Evolutionary conservation across 92 coral and sea anemone genomes (phyloP).

Genomic region (Ricordea florida): DNA sequence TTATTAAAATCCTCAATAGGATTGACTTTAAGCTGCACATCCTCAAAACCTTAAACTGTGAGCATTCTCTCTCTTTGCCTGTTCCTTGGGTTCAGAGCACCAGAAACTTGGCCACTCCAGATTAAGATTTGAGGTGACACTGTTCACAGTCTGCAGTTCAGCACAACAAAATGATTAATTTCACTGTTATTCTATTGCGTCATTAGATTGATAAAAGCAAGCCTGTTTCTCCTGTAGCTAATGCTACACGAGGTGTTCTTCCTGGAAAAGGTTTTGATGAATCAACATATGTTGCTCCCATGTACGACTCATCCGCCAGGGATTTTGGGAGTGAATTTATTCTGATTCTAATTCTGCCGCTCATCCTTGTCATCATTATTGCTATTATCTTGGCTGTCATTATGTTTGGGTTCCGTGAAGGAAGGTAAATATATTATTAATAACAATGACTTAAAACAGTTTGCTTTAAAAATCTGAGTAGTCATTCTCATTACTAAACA

Average conservation of each 20-base stretch:
- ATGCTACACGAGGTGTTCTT: background rate
- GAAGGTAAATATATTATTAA: conserved; percentile 55
- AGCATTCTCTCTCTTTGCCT: no score
- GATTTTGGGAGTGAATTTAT: conserved; percentile 71
- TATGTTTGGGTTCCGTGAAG: conserved; percentile 81
- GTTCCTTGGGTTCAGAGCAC: no score
- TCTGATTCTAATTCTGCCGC: conserved; percentile 66
- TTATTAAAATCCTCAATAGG: no score
- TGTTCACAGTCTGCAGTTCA: no score
- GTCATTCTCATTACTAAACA: no score
- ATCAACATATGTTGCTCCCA: conserved; percentile 70
- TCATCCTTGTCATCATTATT: conserved; percentile 58
- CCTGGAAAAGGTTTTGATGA: conserved; percentile 37
- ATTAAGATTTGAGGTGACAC: no score
- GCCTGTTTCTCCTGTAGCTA: background rate
- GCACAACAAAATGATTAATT: no score
- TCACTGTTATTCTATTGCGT: background rate
- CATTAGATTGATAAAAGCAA: conserved; percentile 13
- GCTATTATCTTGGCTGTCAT: conserved; percentile 66
- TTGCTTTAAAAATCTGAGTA: no score
- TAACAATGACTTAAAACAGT: no score
- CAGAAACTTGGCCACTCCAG: no score
- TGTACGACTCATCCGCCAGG: conserved; percentile 60
- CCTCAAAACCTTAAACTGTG: no score
- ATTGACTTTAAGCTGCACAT: no score